Conservation (phyloP, 2,888 invertebrate genomes). For the Thysanoteuthis rhombus region DNA sequence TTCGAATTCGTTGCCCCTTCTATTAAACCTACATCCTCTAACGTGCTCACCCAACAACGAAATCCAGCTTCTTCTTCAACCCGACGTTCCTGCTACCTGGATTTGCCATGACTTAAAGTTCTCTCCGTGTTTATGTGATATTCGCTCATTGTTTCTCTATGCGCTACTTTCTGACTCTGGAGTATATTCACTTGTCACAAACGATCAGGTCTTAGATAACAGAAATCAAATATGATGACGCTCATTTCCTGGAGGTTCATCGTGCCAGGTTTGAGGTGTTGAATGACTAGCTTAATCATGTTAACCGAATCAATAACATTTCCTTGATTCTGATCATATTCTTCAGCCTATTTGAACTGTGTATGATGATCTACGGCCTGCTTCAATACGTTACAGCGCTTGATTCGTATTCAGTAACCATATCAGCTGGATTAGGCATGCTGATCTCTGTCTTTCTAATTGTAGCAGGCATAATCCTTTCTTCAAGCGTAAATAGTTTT, state of each 20-base stretch:
- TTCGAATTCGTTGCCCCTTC: neutral
- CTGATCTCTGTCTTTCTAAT: neutral
- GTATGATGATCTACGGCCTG: neutral
- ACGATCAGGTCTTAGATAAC: neutral
- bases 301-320: neutral
- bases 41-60: neutral
- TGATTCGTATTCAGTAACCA: neutral
- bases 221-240: neutral
- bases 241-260: neutral
- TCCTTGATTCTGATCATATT: neutral
- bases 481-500: neutral
- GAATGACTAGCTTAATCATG: neutral
- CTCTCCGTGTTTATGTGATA: neutral
- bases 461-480: neutral
- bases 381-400: neutral
- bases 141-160: neutral
- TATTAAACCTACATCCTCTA: neutral
- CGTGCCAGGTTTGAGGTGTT: neutral
- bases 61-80: neutral
- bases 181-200: neutral
- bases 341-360: neutral
- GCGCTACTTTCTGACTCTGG: neutral
- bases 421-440: neutral
- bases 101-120: neutral
- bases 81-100: neutral